Percentiles rank a stretch among this genome's conserved stretches.
phyloP scores from a whole-genome alignment of 2,797 vertebrate species.

The Liasis olivaceus region DNA sequence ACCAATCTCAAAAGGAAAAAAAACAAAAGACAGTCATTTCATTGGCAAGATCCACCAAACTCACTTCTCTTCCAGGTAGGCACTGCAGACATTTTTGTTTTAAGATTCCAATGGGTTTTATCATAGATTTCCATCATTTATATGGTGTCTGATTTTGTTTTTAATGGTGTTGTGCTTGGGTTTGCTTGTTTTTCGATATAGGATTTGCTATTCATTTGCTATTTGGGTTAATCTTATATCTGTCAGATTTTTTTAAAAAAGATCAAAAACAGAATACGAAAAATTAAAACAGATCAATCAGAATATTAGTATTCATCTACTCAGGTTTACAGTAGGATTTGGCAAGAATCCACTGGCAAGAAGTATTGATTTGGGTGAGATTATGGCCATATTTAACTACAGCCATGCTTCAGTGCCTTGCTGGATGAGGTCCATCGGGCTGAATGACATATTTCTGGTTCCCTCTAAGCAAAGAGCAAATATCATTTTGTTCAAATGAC shows the following conservation, averaged over 20 bases:
- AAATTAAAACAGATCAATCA: slow-evolving; percentile 1
- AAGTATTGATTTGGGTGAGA: slow-evolving; percentile 21
- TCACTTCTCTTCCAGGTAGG: not conserved
- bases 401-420: slow-evolving; percentile 6
- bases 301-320: not conserved
- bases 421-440: slow-evolving; percentile 25
- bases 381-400: slow-evolving; percentile 23
- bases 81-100: not conserved
- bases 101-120: not conserved
- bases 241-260: not conserved
- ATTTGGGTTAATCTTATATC: not conserved
- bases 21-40: not conserved
- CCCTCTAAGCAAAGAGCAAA: slow-evolving; percentile 30
- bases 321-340: not conserved
- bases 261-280: not conserved
- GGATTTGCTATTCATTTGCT: not conserved
- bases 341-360: not conserved
- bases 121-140: not conserved
- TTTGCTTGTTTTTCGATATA: not conserved
- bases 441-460: slow-evolving; percentile 37
- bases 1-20: not conserved
- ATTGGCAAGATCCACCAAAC: not conserved
- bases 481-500: slow-evolving; percentile 48
- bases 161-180: not conserved
- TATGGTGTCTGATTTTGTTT: not conserved